Base-by-base conservation (phyloP, 1,140 invertebrate genomes). In the Adoxophyes honmai region DNA sequence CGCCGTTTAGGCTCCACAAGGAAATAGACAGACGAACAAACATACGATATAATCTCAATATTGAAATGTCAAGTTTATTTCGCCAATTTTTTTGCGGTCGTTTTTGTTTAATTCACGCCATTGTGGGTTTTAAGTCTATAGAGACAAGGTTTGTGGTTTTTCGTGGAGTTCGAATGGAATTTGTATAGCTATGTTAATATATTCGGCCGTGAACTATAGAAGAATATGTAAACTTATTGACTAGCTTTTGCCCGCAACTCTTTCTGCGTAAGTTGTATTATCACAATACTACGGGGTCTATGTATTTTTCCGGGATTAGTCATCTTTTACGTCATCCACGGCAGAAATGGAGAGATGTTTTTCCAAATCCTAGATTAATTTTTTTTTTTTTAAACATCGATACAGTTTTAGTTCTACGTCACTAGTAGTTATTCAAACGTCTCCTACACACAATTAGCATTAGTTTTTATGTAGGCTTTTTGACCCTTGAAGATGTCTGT, bases 161-260 rank as follows among this genome's bases (percentile, higher is more conserved):
- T 18, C 9, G 8, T 18, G 5, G 10, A 2, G 6, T 10, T 21
- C 21, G 1, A 44, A 44, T 4, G 16, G 9, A 8, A 10, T 0
- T 44, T 10, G 38, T 39, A 16, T 13, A n/a, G 16, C 21, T 18
- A 18, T 44, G 21, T 44, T 44, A 44, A 44, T 44, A 44, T 44
- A 44, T 44, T 44, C 39, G 39, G 39, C 39, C 39, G 15, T 44
- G 39, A 44, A 21, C 39, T 44, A 44, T 44, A 18, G 21, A 10
- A 44, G 39, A 44, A n/a, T n/a, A n/a, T n/a, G n/a, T 44, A 16
- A 44, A 10, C 16, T 44, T 18, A 18, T 39, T 18, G 39, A 44
- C 39, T 44, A 14, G 15, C 21, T 18, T 44, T 44, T 44, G 39
- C 15, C 21, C 21, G 39, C 16, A 44, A 10, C 16, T 15, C 2